Conservation (phyloP, 1,140 invertebrate species). For the Zaprionus inermis region DNA sequence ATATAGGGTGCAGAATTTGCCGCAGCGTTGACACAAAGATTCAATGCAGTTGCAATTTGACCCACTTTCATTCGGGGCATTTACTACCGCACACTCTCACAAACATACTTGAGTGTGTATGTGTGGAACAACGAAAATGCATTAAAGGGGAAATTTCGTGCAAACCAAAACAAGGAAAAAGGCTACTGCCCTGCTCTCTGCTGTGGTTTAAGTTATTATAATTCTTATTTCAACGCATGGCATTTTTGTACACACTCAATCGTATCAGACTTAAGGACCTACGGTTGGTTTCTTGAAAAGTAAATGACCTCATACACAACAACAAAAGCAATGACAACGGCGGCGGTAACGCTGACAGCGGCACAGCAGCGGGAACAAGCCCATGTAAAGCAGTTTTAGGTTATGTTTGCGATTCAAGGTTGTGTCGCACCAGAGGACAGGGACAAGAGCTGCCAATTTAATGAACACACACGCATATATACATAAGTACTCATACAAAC, state of each 20-base stretch:
- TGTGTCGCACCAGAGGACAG: slow-evolving; percentile 50
- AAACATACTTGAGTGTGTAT: slow-evolving; percentile 7
- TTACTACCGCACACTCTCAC: slow-evolving; percentile 13
- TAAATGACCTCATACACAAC: slow-evolving; percentile 73
- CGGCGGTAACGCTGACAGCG: slow-evolving; percentile 2
- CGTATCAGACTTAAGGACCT: slow-evolving; percentile 40
- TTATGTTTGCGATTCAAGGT: slow-evolving; percentile 73
- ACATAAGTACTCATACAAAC: slow-evolving; percentile 4
- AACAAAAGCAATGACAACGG: slow-evolving; percentile 11
- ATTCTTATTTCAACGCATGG: slow-evolving; percentile 11
- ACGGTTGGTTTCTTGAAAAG: slow-evolving; percentile 45
- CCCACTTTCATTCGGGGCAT: slow-evolving; percentile 62
- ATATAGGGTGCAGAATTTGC: slow-evolving; percentile 50
- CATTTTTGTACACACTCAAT: slow-evolving; percentile 22
- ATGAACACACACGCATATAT: slow-evolving; percentile 11
- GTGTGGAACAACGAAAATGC: slow-evolving; percentile 31
- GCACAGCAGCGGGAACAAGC: slow-evolving; percentile 30
- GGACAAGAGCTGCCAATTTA: slow-evolving; percentile 31
- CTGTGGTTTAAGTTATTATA: slow-evolving; percentile 32
- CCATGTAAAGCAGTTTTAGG: slow-evolving; percentile 63
- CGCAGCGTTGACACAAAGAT: slow-evolving; percentile 53
- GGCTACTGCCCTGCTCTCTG: slow-evolving; percentile 56
- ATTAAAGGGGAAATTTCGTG: slow-evolving; percentile 60
- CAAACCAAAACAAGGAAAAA: slow-evolving; percentile 46
- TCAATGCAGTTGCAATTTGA: slow-evolving; percentile 70